phyloP scores from a whole-genome alignment of 2,888 invertebrate genomes.

The Alentia gelatinosa region DNA sequence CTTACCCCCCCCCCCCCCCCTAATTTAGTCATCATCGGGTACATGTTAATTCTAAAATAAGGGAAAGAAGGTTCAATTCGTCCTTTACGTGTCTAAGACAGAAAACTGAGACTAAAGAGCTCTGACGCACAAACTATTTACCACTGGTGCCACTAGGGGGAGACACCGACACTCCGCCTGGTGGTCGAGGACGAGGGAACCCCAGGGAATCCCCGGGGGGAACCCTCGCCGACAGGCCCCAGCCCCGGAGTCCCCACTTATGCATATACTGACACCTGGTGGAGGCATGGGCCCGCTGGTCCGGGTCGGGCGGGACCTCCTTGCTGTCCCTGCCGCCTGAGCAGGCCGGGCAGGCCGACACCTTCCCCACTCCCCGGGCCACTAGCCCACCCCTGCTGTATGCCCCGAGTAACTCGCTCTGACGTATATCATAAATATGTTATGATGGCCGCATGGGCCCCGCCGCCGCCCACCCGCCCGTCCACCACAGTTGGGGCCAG shows the following conservation, averaged over 20 bases:
- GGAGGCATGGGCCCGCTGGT: not conserved
- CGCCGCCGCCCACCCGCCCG: not conserved
- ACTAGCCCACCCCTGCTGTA: not conserved
- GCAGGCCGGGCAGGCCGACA: not conserved
- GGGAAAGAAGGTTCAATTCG: too few relatives aligned
- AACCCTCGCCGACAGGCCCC: conserved; percentile 12
- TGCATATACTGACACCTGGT: conserved; percentile 50
- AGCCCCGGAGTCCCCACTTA: conserved; percentile 39
- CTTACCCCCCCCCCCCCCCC: too few relatives aligned
- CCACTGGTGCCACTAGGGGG: not conserved
- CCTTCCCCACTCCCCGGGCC: not conserved
- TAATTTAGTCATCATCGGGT: too few relatives aligned
- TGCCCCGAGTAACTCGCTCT: not conserved
- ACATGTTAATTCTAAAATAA: too few relatives aligned
- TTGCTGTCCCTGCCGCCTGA: not conserved
- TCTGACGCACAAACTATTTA: not conserved
- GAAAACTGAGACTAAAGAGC: not conserved
- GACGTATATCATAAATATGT: conserved; percentile 50
- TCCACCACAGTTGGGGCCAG: not conserved
- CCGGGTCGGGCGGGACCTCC: not conserved
- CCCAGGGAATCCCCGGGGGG: conserved; percentile 22
- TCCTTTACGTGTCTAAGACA: too few relatives aligned
- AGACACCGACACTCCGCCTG: not conserved
- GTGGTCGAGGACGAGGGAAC: not conserved
- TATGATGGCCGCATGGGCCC: not conserved